Percentiles rank a stretch among this genome's conserved stretches.
phyloP scores from a whole-genome alignment of 2,888 invertebrate species.

The Laspeyria flexula region DNA sequence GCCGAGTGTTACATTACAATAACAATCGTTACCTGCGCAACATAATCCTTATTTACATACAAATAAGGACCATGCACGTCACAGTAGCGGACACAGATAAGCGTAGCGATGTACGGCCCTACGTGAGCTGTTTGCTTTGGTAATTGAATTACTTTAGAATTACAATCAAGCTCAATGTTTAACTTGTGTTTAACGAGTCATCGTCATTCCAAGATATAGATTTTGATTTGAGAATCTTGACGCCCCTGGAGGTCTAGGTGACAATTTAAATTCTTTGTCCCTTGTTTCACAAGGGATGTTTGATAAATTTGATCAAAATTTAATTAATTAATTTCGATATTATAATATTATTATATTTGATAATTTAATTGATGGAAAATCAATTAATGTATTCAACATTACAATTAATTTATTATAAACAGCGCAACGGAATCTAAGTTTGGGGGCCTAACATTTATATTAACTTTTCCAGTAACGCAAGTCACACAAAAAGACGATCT shows the following conservation, averaged over 20 bases:
- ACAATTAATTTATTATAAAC: too few species aligned
- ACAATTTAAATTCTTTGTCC: background rate
- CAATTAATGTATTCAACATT: too few species aligned
- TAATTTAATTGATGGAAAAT: too few species aligned
- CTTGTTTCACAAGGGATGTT: too few species aligned
- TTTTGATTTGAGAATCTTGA: background rate
- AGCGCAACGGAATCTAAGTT: too few species aligned
- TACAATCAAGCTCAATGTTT: slow-evolving; percentile 46
- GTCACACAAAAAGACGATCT: too few species aligned
- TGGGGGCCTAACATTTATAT: too few species aligned
- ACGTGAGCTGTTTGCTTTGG: slow-evolving; percentile 59
- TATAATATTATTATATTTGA: too few species aligned
- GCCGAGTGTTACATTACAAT: slow-evolving; percentile 77
- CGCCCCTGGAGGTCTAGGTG: background rate
- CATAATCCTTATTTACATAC: slow-evolving; percentile 50
- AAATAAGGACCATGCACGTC: slow-evolving; percentile 48
- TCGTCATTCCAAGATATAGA: slow-evolving; percentile 12
- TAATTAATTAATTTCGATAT: too few species aligned
- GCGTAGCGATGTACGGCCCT: slow-evolving; percentile 21
- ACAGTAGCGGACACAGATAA: slow-evolving; percentile 33
- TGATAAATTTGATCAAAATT: too few species aligned
- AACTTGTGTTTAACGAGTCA: slow-evolving; percentile 22
- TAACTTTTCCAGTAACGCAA: too few species aligned
- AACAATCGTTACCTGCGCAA: slow-evolving; percentile 59
- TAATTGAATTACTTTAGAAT: slow-evolving; percentile 70